Base-by-base conservation (phyloP, 2,113 vertebrate genomes). In the Puma concolor region DNA sequence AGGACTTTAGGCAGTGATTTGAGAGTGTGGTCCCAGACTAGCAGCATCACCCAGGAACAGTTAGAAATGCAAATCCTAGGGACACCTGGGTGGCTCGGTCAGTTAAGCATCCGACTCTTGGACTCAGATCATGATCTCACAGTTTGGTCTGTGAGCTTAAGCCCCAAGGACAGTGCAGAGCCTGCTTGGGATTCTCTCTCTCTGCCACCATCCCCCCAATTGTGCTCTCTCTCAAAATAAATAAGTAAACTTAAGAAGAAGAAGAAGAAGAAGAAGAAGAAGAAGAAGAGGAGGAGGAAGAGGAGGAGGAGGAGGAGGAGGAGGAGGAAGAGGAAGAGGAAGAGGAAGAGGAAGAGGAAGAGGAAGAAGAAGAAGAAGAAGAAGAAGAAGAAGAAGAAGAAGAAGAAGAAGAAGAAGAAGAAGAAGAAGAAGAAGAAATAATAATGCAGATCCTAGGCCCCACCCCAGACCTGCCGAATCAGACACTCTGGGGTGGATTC, bases 281-380 rank as follows among this genome's bases (percentile, higher is more conserved):
- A 38, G 38, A 38, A 4, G 41, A 41, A 1, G 1, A 44, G 1
- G 41, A 44, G 7, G 7, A 44, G 1, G 41, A 44, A 0, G 7
- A 44, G 7, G 41, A 44, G 7, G 7, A 44, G 7, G 41, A 44
- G 6, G 6, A 44, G 41, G 41, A 44, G 6, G 6, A 44, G 6
- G 41, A 44, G 41, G 6, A 44, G 6, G 41, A 41, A 1, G 5
- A 41, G 5, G 7, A 44, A 0, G 7, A 7, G 0, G 41, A 44
- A 1, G 44, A 9, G 0, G 44, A 9, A 9, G 44, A 7, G 0
- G 44, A 1, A 9, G 44, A 7, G 1, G 44, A 1, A 1, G 44
- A 8, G 1, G 44, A 1, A 44, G 44, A 8, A 0, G 41, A 23
- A 8, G 19, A 41, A 1, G 41, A 41, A 5, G 41, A 5, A 0